phyloP scores from a whole-genome alignment of 2,888 invertebrate genomes.

The Hoplodrina blanda region DNA sequence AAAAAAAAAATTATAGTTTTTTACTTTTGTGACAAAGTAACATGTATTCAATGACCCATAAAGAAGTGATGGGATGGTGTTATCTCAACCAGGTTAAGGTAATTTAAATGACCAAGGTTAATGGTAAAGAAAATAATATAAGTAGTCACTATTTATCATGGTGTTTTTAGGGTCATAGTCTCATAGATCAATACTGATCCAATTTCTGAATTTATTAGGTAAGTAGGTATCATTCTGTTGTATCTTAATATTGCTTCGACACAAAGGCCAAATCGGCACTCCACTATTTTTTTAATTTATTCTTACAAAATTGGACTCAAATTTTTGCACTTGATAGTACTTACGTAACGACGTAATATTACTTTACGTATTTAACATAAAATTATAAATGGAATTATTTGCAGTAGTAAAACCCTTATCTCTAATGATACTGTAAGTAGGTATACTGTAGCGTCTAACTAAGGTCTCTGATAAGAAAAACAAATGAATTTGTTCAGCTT shows the following conservation, averaged over 20 bases:
- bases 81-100: constrained; percentile 27
- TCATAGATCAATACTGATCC: constrained; percentile 12
- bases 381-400: background rate
- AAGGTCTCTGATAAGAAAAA: constrained; percentile 22
- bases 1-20: too few species aligned
- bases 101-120: too few species aligned
- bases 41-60: background rate
- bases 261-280: background rate
- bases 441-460: background rate
- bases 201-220: constrained; percentile 7
- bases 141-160: background rate
- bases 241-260: background rate
- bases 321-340: background rate
- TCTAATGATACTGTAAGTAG: background rate
- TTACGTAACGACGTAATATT: background rate
- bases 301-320: too few species aligned
- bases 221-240: background rate
- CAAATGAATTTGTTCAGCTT: background rate
- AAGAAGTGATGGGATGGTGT: background rate
- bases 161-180: background rate
- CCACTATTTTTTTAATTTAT: background rate
- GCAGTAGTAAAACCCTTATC: constrained; percentile 4
- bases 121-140: background rate
- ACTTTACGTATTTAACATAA: too few species aligned
- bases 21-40: background rate